Evolutionary conservation across 2,888 invertebrate genomes (phyloP), one percentile per base, ranked within the genome.

Genomic region (Nebria salina): DNA sequence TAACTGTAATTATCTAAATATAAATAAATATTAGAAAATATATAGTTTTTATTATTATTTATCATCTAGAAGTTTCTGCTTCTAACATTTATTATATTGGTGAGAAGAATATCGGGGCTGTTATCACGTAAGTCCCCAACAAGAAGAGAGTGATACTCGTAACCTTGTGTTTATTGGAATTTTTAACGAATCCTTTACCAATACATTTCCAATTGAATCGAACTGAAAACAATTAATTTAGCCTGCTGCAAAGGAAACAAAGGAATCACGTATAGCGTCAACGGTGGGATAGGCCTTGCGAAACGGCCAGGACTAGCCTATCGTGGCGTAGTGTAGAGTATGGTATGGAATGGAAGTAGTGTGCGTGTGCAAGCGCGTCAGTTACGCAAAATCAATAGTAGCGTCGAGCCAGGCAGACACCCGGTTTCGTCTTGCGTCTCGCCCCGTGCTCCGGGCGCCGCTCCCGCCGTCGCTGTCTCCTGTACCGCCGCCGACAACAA

Each of bases 401-500:
- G 54, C 70, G 70, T 70, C 70, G 70, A 34, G 70, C 34, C 70
- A 34, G 25, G 70, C 70, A 70, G 70, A 70, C 70, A 70, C 70
- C 54, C 54, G 15, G 70, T 70, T 25, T 70, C 70, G 26, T 25
- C 68, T 34, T 34, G 11, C 26, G 70, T 34, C 70, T 25, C 70
- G 70, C 70, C 11, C 70, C 70, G 70, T 70, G 70, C 70, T 70
- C 34, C 70, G 34, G 70, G 70, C 70, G 70, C 86, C 87, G 72
- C 88, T 88, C 83, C 86, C 87, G 26, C 87, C 87, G 82, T 88
- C 87, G 79, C 88, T 84, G 82, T 84, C 85, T 83, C 87, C 65
- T 68, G 84, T 66, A 77, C 77, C 77, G 25, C 68, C 64, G 34
- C 70, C 70, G 34, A 11, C 20, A 20, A 4, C 70, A 34, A 4